phyloP scores from a whole-genome alignment of 2,113 vertebrate genomes.

The Corythaixoides concolor region DNA sequence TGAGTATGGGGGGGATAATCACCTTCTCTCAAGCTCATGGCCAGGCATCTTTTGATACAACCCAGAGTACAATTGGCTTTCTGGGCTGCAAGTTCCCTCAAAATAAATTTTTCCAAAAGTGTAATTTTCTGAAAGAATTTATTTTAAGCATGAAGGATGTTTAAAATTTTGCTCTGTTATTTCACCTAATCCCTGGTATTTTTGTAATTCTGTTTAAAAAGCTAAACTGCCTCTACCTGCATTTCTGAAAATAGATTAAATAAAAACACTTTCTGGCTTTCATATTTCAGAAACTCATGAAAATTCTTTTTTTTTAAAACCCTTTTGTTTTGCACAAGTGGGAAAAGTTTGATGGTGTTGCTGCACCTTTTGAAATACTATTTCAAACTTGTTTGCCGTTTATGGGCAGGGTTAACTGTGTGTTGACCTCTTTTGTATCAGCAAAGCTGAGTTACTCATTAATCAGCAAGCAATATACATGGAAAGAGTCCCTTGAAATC shows the following conservation, averaged over 20 bases:
- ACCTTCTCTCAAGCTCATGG: neutral
- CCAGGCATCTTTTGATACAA: neutral
- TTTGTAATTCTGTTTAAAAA: neutral
- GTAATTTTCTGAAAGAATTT: neutral
- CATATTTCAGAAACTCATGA: neutral
- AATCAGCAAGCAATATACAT: neutral
- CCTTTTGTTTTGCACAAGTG: neutral
- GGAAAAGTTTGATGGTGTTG: neutral
- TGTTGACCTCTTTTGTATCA: neutral
- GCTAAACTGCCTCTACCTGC: neutral
- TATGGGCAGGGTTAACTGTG: neutral
- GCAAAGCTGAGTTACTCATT: neutral
- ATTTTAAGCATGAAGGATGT: neutral
- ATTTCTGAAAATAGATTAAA: neutral
- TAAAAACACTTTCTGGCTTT: neutral
- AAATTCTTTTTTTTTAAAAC: neutral
- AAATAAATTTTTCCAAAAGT: neutral
- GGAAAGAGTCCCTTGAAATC: neutral
- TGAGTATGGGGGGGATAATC: rapidly evolving
- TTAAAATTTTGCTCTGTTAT: neutral
- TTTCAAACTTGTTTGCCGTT: neutral
- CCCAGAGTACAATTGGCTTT: neutral
- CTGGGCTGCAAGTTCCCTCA: neutral
- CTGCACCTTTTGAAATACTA: neutral
- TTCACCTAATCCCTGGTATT: neutral